Conservation (phyloP, 1,140 invertebrate genomes). For the Zaprionus kolodkinae region DNA sequence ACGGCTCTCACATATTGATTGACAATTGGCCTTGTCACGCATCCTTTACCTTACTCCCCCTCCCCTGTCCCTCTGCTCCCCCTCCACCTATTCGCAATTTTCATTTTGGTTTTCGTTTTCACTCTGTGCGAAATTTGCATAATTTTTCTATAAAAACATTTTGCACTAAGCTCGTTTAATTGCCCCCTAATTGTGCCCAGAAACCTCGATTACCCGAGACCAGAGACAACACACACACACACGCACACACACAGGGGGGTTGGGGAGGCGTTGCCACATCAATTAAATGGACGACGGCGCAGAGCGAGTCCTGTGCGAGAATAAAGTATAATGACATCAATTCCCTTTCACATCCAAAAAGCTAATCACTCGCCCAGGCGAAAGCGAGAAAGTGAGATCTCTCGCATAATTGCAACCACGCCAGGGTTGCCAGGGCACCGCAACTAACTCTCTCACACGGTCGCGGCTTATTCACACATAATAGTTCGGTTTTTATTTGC, state of each 20-base stretch:
- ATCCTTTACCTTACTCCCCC: neutral
- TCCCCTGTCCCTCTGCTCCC: neutral
- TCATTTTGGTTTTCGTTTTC: slow-evolving; percentile 12
- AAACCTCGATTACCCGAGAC: slow-evolving; percentile 40
- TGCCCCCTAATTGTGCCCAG: slow-evolving; percentile 63
- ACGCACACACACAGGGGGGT: slow-evolving; percentile 17
- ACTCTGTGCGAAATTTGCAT: slow-evolving; percentile 53
- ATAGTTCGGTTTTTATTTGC: slow-evolving; percentile 67
- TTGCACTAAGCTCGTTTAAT: slow-evolving; percentile 67
- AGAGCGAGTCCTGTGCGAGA: slow-evolving; percentile 39
- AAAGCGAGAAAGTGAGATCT: slow-evolving; percentile 5
- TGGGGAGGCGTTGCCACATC: slow-evolving; percentile 53
- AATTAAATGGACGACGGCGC: slow-evolving; percentile 58
- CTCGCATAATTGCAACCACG: slow-evolving; percentile 63
- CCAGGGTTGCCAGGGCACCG: slow-evolving; percentile 31
- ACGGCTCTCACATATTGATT: slow-evolving; percentile 32
- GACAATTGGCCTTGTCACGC: slow-evolving; percentile 42
- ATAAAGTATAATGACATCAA: slow-evolving; percentile 59
- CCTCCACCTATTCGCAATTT: slow-evolving; percentile 1
- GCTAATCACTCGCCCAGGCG: slow-evolving; percentile 67
- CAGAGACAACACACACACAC: neutral
- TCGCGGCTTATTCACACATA: slow-evolving; percentile 72
- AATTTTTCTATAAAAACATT: slow-evolving; percentile 61
- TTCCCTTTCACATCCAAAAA: slow-evolving; percentile 65
- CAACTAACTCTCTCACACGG: slow-evolving; percentile 13